These are phyloP conservation scores for Aptenodytes patagonicus DNA, from an alignment of 2,113 vertebrate genomes.

Conservation along the genomic window DNA sequence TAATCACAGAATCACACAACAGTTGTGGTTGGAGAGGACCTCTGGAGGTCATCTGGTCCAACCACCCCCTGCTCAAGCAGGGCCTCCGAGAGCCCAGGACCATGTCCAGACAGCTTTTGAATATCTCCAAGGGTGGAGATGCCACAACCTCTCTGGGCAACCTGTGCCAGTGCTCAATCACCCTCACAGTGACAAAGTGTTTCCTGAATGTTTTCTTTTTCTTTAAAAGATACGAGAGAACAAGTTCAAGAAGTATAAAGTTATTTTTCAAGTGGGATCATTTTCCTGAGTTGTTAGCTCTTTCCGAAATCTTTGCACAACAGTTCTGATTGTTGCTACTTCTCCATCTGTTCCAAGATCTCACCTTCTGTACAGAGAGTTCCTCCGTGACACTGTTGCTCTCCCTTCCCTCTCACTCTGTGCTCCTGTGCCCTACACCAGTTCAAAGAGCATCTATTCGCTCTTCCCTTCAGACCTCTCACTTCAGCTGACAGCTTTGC, in stretches of 20 bases:
- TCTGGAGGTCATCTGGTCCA: neutral
- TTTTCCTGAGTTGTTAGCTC: neutral
- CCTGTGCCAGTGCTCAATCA: neutral
- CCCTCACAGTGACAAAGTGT: neutral
- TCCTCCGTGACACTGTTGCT: neutral
- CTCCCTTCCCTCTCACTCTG: neutral
- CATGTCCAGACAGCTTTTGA: neutral
- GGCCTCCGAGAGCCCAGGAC: neutral
- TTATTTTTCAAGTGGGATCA: neutral
- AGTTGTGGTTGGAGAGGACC: neutral
- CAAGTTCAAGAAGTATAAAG: neutral
- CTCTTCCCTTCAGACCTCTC: neutral
- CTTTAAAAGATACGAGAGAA: neutral
- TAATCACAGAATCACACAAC: neutral
- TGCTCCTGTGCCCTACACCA: neutral
- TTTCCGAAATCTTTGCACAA: neutral
- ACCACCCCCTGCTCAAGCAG: too few species aligned
- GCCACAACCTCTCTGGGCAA: neutral
- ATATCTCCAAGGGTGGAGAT: too few species aligned
- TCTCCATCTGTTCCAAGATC: neutral
- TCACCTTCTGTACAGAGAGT: neutral
- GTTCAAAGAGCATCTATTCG: neutral
- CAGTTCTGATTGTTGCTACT: neutral
- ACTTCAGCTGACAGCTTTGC: neutral
- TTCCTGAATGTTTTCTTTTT: neutral